Evolutionary conservation across 2,888 invertebrate genomes (phyloP).

Genomic region (Gnatocerus cornutus): DNA sequence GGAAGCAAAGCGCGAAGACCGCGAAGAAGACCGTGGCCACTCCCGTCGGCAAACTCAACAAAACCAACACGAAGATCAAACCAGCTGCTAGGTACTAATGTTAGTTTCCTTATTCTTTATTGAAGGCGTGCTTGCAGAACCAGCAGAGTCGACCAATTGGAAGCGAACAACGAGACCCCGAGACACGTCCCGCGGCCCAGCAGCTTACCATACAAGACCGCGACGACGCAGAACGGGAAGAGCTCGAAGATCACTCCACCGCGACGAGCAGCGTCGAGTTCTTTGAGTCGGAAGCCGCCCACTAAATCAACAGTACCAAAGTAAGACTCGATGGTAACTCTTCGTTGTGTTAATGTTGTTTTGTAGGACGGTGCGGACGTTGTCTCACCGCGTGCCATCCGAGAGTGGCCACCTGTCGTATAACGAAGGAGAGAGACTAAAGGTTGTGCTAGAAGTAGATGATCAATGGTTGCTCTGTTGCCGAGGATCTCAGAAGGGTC

Average conservation of each 20-base stretch:
- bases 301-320: constrained; percentile 68
- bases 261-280: constrained; percentile 81
- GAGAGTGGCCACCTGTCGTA: constrained; percentile 86
- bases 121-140: constrained; percentile 66
- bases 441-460: constrained; percentile 84
- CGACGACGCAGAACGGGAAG: constrained; percentile 63
- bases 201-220: constrained; percentile 79
- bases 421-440: constrained; percentile 83
- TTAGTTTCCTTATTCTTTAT: background rate
- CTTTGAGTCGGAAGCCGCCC: constrained; percentile 74
- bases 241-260: constrained; percentile 70
- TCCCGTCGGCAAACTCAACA: background rate
- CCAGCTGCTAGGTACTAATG: constrained; percentile 23
- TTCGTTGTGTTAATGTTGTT: too few species aligned
- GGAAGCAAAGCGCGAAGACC: constrained; percentile 56
- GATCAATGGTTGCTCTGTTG: constrained; percentile 84
- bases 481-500: constrained; percentile 83
- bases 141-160: constrained; percentile 78
- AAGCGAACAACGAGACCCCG: constrained; percentile 65
- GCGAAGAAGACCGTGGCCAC: constrained; percentile 65
- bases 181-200: constrained; percentile 76
- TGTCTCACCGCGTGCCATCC: constrained; percentile 83
- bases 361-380: constrained; percentile 80
- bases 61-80: constrained; percentile 7
- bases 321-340: too few species aligned